These are phyloP conservation scores for Nylanderia fulva DNA, from an alignment of 1,140 invertebrate genomes.

Conservation along the genomic window DNA sequence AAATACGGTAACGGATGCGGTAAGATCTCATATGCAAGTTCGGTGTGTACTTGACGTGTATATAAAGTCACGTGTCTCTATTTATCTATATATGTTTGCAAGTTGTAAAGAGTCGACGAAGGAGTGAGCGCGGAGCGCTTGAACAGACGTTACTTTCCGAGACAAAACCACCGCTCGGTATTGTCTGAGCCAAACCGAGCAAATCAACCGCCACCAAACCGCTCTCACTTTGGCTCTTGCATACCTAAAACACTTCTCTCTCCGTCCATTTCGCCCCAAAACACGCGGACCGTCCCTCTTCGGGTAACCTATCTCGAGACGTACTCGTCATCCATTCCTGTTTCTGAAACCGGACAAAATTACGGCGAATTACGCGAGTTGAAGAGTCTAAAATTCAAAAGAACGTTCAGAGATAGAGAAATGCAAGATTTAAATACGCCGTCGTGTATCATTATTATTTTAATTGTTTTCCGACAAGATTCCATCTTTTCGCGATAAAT, in stretches of 20 bases:
- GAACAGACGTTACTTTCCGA: constrained; percentile 79
- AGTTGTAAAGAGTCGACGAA: constrained; percentile 54
- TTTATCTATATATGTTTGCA: constrained; percentile 4
- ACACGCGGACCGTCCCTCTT: constrained; percentile 61
- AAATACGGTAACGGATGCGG: constrained; percentile 14
- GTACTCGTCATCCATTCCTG: constrained; percentile 43
- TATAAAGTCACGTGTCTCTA: constrained; percentile 5
- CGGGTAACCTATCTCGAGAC: constrained; percentile 54
- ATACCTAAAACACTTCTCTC: background rate
- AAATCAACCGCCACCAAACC: constrained; percentile 80
- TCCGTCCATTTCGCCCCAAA: no score
- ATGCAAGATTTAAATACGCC: background rate
- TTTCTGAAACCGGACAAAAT: constrained; percentile 16
- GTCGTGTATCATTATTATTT: background rate
- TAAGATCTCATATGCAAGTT: constrained; percentile 8
- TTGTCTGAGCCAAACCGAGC: constrained; percentile 80
- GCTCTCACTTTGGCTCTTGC: constrained; percentile 63
- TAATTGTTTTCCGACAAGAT: no score
- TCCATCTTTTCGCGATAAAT: background rate
- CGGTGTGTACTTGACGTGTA: background rate
- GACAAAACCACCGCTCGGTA: constrained; percentile 81
- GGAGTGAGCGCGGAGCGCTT: constrained; percentile 70
- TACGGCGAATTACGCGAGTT: background rate
- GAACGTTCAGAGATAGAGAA: background rate
- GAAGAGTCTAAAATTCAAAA: background rate